Base-by-base conservation (phyloP, 2,888 invertebrate genomes). In the Netelia melanura region DNA sequence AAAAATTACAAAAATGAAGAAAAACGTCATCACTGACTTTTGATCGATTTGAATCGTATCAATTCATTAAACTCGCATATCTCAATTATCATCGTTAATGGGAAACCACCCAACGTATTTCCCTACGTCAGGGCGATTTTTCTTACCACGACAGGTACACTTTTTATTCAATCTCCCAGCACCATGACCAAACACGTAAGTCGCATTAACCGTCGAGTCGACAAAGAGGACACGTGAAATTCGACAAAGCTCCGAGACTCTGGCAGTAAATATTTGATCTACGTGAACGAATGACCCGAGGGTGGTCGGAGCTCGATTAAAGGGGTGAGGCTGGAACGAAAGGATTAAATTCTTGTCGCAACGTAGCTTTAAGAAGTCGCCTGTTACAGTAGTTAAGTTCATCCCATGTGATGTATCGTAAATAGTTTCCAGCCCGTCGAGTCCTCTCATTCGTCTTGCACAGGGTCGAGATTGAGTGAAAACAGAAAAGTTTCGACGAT, bases 391-490 rank as follows among this genome's bases (percentile, higher is more conserved):
- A 17, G 17, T 17, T 65, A 21, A 43, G 17, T 65, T 72, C 71
- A 5, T 30, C 64, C 76, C 43, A 65, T 62, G 25, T 65, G 58
- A 61, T 72, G 61, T 54, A 64, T 17, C 30, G 30, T 75, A 48
- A 61, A 78, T 61, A 78, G 62, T 52, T 74, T 67, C 61, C 30
- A 61, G 44, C 67, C 30, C 30, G 76, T 62, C 48, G 56, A 14
- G 10, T 54, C 56, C 74, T 62, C 54, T 62, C 54, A 52, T 56
- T 76, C 44, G 43, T 21, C 70, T 38, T 56, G 43, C 38, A 10
- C 11, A 38, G n/a, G 23, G 52, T 62, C 23, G 80, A 81, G 80
- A 84, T 84, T 84, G 61, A 84, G 71, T 72, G 71, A 77, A 76
- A 80, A 67, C 71, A 80, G 76, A 76, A 77, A 80, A 84, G 80